These are phyloP conservation scores for Leptocoma aspasia DNA, from an alignment of 2,113 vertebrate species.

Conservation along the genomic window DNA sequence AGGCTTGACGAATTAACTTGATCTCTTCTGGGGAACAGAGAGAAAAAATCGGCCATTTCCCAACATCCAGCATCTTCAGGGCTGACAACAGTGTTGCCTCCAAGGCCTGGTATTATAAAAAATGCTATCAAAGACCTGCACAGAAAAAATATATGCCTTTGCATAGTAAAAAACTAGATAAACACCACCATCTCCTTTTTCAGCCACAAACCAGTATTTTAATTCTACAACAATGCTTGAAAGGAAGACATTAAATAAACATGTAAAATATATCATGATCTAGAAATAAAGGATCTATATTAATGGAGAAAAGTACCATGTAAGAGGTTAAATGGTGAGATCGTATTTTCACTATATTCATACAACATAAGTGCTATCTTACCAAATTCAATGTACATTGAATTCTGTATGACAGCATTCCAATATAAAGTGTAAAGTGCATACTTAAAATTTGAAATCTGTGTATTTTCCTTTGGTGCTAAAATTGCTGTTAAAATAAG, in stretches of 20 bases:
- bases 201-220: neutral
- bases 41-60: conserved; percentile 97
- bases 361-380: neutral
- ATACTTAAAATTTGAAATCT: neutral
- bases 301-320: neutral
- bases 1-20: conserved; percentile 88
- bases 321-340: neutral
- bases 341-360: neutral
- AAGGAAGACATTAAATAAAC: neutral
- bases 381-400: neutral
- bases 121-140: neutral
- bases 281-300: neutral
- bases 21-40: conserved; percentile 92
- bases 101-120: conserved; percentile 51
- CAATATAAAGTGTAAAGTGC: neutral
- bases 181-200: neutral
- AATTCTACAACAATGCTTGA: neutral
- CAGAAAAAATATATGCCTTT: neutral
- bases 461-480: neutral
- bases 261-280: neutral
- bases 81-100: conserved; percentile 55
- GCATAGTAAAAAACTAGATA: neutral
- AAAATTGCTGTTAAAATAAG: neutral
- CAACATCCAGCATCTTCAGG: conserved; percentile 94
- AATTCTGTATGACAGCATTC: neutral